phyloP scores from a whole-genome alignment of 37 sponge, comb jelly and placozoan genomes.

The Cliona cf. orientalis region DNA sequence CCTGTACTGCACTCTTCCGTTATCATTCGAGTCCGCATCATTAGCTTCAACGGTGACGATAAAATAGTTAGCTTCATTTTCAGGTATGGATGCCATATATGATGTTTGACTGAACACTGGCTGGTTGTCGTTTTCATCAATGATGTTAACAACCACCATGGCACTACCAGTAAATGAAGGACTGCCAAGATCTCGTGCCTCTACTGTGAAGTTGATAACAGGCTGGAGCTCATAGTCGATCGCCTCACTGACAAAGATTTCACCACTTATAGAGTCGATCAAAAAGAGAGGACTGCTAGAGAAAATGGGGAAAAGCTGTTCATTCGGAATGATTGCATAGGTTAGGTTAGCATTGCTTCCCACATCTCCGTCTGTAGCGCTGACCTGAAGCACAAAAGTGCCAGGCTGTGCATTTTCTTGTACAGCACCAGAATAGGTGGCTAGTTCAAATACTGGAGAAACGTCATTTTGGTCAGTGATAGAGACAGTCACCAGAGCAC shows the following conservation, averaged over 20 bases:
- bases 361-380: conserved; percentile 50
- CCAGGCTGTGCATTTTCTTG: conserved; percentile 41
- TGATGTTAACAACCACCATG: not conserved
- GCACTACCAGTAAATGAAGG: conserved; percentile 13
- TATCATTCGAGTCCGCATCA: conserved; percentile 40
- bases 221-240: conserved; percentile 34
- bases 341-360: conserved; percentile 14
- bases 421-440: conserved; percentile 47
- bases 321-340: not conserved
- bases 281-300: not conserved
- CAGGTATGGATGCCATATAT: conserved; percentile 28
- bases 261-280: conserved; percentile 34
- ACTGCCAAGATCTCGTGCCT: conserved; percentile 17
- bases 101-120: conserved; percentile 29
- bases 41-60: conserved; percentile 34
- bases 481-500: conserved; percentile 6
- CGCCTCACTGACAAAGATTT: not conserved
- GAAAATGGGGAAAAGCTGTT: conserved; percentile 47
- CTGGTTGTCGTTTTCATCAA: conserved; percentile 50
- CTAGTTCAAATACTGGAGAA: conserved; percentile 45
- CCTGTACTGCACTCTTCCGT: conserved; percentile 37
- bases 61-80: conserved; percentile 31
- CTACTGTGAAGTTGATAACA: conserved; percentile 13
- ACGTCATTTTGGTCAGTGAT: conserved; percentile 47
- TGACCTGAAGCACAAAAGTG: conserved; percentile 35